phyloP scores from a whole-genome alignment of 2,113 vertebrate species.

The Uropsilus gracilis region DNA sequence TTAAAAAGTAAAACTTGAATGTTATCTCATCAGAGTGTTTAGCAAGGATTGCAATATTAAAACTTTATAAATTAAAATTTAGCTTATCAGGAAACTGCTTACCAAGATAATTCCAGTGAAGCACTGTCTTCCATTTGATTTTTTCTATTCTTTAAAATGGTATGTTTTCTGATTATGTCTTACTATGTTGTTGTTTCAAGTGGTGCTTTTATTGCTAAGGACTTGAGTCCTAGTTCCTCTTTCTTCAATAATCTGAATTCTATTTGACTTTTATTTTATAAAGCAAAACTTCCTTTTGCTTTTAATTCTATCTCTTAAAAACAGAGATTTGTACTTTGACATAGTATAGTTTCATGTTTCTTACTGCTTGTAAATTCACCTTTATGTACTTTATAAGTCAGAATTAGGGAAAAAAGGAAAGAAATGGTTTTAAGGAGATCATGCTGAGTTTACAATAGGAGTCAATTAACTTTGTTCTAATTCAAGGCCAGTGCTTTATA shows the following conservation, averaged over 20 bases:
- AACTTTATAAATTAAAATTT: neutral
- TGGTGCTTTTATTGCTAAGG: neutral
- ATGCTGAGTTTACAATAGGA: neutral
- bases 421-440: neutral
- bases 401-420: slow-evolving; percentile 18
- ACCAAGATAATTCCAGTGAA: neutral
- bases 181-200: neutral
- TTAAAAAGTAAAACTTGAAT: neutral
- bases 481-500: neutral
- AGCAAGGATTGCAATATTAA: neutral
- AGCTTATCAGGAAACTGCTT: neutral
- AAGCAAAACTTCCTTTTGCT: neutral
- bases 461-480: neutral
- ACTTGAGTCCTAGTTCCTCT: neutral
- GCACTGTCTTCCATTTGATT: neutral
- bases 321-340: neutral
- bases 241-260: neutral
- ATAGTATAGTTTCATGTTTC: neutral
- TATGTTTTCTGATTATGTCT: neutral
- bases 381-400: neutral
- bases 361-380: neutral
- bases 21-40: neutral
- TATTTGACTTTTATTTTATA: neutral
- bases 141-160: neutral
- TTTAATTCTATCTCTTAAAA: neutral